A percentile compares a stretch with the other conserved stretches of the same genome.
phyloP scores from a whole-genome alignment of 2,797 vertebrate species.

The Lagodon rhomboides region DNA sequence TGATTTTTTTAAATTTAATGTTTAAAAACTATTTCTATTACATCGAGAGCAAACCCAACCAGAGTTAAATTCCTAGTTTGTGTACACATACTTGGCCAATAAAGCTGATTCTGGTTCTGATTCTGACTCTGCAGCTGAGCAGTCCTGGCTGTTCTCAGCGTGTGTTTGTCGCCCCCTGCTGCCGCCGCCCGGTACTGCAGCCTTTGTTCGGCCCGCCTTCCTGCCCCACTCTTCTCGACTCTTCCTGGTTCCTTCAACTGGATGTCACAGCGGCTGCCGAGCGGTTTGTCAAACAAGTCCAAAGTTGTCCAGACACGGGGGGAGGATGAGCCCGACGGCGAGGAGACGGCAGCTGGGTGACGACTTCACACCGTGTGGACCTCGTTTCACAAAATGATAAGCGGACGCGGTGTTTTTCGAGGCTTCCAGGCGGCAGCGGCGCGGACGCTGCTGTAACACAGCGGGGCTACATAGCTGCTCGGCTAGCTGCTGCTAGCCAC shows the following conservation, averaged over 20 bases:
- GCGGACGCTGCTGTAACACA: conserved; percentile 27
- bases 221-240: neutral
- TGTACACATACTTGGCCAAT: no score
- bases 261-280: conserved; percentile 12
- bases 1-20: no score
- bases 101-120: no score
- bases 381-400: conserved; percentile 1
- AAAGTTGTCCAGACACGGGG: conserved; percentile 50
- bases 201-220: conserved; percentile 30
- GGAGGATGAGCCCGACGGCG: conserved; percentile 50
- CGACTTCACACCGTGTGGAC: neutral
- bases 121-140: no score
- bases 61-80: no score
- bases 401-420: conserved; percentile 2
- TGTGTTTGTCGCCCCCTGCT: neutral
- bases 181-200: neutral
- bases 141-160: neutral
- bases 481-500: conserved; percentile 46
- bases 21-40: no score
- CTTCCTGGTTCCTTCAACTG: conserved; percentile 26
- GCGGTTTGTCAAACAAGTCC: conserved; percentile 38
- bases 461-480: conserved; percentile 40
- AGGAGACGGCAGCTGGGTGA: neutral
- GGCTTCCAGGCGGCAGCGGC: conserved; percentile 17
- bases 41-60: no score